Conservation (phyloP, 2,113 vertebrate species). For the Alligator mississippiensis region DNA sequence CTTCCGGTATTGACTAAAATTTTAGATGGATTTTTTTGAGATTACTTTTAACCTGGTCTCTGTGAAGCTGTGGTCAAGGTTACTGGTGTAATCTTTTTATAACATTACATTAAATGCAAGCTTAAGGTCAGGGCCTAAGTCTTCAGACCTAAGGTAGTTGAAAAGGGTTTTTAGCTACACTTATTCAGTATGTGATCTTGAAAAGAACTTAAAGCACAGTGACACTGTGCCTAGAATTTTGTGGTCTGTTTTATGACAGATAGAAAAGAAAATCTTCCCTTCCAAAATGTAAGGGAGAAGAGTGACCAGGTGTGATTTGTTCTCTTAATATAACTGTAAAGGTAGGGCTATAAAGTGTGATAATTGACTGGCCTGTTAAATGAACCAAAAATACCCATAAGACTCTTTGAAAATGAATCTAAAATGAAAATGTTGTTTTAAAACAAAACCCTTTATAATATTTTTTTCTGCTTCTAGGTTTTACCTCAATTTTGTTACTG, state of each 20-base stretch:
- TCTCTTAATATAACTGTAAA: background rate
- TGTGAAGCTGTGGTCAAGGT: background rate
- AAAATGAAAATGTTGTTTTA: background rate
- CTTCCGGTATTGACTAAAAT: background rate
- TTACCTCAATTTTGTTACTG: constrained; percentile 97
- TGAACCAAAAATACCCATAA: background rate
- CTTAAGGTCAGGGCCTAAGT: background rate
- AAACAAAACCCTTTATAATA: background rate
- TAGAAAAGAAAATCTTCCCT: background rate
- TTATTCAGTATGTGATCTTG: background rate
- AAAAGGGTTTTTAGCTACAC: rapidly evolving
- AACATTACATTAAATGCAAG: background rate
- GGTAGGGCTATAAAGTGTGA: rapidly evolving
- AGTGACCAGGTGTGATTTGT: background rate
- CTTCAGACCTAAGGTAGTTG: background rate
- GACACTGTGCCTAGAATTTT: background rate
- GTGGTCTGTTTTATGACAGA: background rate
- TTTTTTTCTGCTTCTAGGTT: constrained; percentile 83
- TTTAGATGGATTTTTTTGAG: background rate
- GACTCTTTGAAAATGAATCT: background rate
- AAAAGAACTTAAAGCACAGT: background rate
- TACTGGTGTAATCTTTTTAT: background rate
- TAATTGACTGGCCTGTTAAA: background rate
- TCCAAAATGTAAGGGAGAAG: background rate
- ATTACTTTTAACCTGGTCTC: background rate